These are phyloP conservation scores for Xestia rhomboidea DNA, from an alignment of 2,888 invertebrate genomes.

Conservation along the genomic window DNA sequence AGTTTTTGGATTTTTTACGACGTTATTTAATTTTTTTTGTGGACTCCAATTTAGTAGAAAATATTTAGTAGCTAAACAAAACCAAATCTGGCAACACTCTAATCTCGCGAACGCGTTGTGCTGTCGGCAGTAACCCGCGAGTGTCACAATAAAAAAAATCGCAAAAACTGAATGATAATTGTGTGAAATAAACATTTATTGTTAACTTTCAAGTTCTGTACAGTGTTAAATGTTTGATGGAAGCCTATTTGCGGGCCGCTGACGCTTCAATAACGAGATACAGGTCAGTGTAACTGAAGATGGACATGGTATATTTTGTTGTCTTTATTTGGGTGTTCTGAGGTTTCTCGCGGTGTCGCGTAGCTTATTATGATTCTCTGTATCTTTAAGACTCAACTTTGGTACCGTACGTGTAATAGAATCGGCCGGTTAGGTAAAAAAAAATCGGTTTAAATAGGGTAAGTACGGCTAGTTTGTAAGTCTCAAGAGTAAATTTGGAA, in stretches of 20 bases:
- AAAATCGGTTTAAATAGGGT: constrained; percentile 23
- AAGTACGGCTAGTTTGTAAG: not conserved
- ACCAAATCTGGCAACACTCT: constrained; percentile 63
- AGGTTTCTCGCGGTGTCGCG: constrained; percentile 79
- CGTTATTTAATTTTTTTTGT: too few relatives aligned
- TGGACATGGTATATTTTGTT: constrained; percentile 80
- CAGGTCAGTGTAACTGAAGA: constrained; percentile 80
- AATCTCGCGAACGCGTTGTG: constrained; percentile 74
- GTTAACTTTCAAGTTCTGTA: constrained; percentile 79
- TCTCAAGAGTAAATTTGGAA: constrained; percentile 54
- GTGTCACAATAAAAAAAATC: constrained; percentile 83
- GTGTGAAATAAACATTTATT: constrained; percentile 84
- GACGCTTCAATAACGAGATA: constrained; percentile 73
- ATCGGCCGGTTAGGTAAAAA: constrained; percentile 18
- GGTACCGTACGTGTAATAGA: not conserved
- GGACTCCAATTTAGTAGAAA: constrained; percentile 15
- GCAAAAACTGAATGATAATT: constrained; percentile 83
- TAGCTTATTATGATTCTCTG: constrained; percentile 73
- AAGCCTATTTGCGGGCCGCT: constrained; percentile 71
- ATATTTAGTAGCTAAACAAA: constrained; percentile 29
- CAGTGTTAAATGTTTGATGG: constrained; percentile 80
- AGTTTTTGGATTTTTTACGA: too few relatives aligned
- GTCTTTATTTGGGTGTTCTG: constrained; percentile 87
- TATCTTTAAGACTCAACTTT: constrained; percentile 42
- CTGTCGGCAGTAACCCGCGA: constrained; percentile 76